Base-by-base conservation (phyloP, 1,140 invertebrate genomes). In the Sycophaga agraensis region DNA sequence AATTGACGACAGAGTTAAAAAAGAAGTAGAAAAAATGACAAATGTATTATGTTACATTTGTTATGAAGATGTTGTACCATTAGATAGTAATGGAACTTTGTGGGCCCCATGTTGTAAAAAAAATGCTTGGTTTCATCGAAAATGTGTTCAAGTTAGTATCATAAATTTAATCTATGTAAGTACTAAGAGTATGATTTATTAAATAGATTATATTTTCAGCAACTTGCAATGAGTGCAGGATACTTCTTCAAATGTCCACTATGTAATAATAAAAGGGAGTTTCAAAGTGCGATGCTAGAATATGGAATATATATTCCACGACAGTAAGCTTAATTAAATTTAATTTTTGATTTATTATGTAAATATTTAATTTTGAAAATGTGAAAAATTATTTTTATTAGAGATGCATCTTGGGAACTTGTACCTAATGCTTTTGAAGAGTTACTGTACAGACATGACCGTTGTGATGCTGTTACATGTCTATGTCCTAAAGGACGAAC, bases 221-320 rank as follows among this genome's bases (percentile, higher is more conserved):
- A 80, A 76, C 76, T 87, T 59, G 86, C 87, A 2, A 63, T 82
- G 19, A 86, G 82, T 75, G 84, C 87, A 39, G 87, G 87, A 0
- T 85, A 89, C 68, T 88, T 88, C 70, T 89, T 89, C 69, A 88
- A 87, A 66, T 89, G 88, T 71, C 87, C 88, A 6, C 66, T 88
- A 2, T 89, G 87, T 70, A 88, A 88, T 60, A 84, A 87, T 73
- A 84, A 84, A 62, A 71, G 76, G n/a, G 69, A 66, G 59, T 89
- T 89, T 73, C 77, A 83, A 65, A 68, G 73, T 35, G 83, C 83
- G 42, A 89, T 89, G 87, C 66, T 83, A 34, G 74, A 83, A 24
- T 81, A 80, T 74, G 88, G 88, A 8, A 86, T 89, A 63, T 87
- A 84, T 64, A 84, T 89, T 62, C 87, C 87, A 65, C 84, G 82